Evolutionary conservation across 2,888 invertebrate genomes (phyloP).

Genomic region (Ischnus inquisitorius): DNA sequence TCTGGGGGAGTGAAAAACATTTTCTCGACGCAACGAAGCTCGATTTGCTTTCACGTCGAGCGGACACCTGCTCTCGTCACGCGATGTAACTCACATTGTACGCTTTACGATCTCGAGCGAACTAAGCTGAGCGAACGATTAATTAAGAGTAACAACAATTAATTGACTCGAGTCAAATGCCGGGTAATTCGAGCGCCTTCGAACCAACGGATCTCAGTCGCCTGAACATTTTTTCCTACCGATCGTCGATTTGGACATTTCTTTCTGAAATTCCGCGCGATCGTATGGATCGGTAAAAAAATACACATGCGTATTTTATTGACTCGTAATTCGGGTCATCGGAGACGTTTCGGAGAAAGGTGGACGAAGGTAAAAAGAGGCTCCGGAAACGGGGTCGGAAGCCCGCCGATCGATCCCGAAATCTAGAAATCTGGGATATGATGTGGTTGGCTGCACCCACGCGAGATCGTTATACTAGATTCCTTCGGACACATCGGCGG

Average conservation of each 20-base stretch:
- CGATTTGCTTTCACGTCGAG: conserved; percentile 38
- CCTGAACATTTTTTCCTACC: neutral
- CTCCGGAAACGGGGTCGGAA: conserved; percentile 24
- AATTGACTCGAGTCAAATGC: neutral
- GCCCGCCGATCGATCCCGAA: conserved; percentile 31
- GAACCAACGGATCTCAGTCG: conserved; percentile 14
- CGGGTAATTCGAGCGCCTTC: conserved; percentile 21
- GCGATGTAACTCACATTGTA: conserved; percentile 8
- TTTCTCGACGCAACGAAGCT: conserved; percentile 12
- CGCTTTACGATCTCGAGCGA: neutral
- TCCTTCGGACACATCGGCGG: neutral
- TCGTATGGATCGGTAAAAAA: too few relatives aligned
- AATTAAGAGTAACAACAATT: conserved; percentile 31
- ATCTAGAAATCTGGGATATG: conserved; percentile 44
- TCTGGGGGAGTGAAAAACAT: conserved; percentile 30
- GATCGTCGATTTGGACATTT: too few relatives aligned
- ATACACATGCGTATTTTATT: neutral
- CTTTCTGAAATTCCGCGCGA: too few relatives aligned
- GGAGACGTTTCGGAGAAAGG: neutral
- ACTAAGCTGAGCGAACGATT: conserved; percentile 10
- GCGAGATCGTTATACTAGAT: neutral
- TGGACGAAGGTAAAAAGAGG: conserved; percentile 7
- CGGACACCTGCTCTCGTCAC: conserved; percentile 12
- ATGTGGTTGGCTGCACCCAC: conserved; percentile 30
- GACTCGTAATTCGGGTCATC: conserved; percentile 21